Base-by-base conservation (phyloP, 2,888 invertebrate species). In the Pomacea canaliculata region DNA sequence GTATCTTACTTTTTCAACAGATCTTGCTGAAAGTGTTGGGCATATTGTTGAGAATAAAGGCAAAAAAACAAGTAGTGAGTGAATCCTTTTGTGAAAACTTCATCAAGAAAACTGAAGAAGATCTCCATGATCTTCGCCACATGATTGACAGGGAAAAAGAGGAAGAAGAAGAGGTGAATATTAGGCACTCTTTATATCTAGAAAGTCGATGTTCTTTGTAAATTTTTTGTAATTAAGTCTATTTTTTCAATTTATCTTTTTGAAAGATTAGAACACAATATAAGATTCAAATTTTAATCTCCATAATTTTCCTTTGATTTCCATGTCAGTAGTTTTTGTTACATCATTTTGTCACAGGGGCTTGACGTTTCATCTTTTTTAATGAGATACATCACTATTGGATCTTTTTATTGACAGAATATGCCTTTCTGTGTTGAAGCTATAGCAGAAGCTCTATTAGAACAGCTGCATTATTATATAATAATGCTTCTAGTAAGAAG, bases 51-150 rank as follows among this genome's bases (percentile, higher is more conserved):
- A 81, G 83, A 51, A 86, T 84, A 72, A 82, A 83, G 77, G 83
- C 84, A 72, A 82, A 81, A 18, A 84, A 85, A 70, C 81, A 82
- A 70, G 75, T 77, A 37, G 73, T 87, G 5, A 80, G 79, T 16
- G 83, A 85, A 56, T 83, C 83, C 13, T 82, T 83, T 51, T 79
- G 83, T 27, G 80, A 82, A 9, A 83, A 83, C 67, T 84, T 87
- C 60, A 78, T 86, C 67, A 85, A 82, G 74, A 86, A 85, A 74
- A 83, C 85, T 2, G 81, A 84, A 16, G 83, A 85, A 69, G 85
- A 84, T 63, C 77, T 85, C n/a, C 76, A 78, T n/a, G 83, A 83
- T 48, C 79, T 83, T 37, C 80, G 78, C 46, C 85, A 84, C 67
- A 80, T 86, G 72, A 78, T 83, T n/a, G 81, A 84, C 37, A 81